Percentiles rank a stretch among this genome's conserved stretches.
phyloP scores from a whole-genome alignment of 2,797 vertebrate species.

The Tadarida brasiliensis region DNA sequence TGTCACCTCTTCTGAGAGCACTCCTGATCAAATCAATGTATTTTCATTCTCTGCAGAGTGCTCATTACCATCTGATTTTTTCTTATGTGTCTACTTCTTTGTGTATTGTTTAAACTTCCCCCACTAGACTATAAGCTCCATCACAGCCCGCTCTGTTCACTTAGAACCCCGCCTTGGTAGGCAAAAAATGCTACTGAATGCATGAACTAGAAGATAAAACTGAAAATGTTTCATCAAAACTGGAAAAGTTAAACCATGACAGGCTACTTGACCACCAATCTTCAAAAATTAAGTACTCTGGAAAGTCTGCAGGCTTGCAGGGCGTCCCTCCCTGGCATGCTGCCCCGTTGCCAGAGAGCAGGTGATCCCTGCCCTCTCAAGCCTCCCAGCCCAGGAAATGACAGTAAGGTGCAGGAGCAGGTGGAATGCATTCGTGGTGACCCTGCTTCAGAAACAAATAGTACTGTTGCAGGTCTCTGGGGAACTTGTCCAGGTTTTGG shows the following conservation, averaged over 20 bases:
- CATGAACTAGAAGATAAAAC: conserved; percentile 16
- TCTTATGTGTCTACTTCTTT: neutral
- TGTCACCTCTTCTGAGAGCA: neutral
- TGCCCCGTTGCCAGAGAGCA: neutral
- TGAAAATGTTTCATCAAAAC: neutral
- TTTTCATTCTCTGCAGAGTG: neutral
- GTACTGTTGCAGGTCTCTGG: conserved; percentile 1
- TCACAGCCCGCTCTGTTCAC: neutral
- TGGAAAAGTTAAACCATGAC: conserved; percentile 25
- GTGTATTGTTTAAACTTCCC: neutral
- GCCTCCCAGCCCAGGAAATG: conserved; percentile 64
- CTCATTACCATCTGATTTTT: neutral
- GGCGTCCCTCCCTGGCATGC: neutral
- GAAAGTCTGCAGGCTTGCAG: neutral
- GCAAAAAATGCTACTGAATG: conserved; percentile 24
- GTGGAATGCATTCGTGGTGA: neutral
- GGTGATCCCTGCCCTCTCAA: neutral
- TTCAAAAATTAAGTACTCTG: neutral
- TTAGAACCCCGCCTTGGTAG: neutral
- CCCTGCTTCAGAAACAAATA: neutral
- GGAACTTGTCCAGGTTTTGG: conserved; percentile 28
- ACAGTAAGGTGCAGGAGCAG: neutral
- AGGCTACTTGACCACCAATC: neutral
- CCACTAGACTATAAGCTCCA: neutral
- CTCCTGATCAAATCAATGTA: neutral